Evolutionary conservation across 1,140 invertebrate species (phyloP).

Genomic region (Ceratina australensis): DNA sequence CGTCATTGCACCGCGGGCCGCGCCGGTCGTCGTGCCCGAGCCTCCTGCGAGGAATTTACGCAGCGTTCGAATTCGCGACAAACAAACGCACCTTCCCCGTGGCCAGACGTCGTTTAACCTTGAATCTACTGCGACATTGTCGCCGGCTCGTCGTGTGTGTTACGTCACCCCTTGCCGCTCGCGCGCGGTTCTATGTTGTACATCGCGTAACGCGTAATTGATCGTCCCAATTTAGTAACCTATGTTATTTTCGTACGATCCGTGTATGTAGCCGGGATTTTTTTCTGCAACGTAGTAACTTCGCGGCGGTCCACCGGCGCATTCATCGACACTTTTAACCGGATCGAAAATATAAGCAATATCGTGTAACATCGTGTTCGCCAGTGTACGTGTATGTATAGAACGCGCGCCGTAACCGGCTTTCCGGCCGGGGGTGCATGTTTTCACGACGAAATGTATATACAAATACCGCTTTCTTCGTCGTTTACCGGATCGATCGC

Average conservation of each 20-base stretch:
- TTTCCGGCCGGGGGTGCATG: neutral
- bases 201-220: conserved; percentile 6
- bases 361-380: neutral
- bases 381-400: neutral
- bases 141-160: conserved; percentile 21
- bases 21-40: neutral
- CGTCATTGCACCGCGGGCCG: neutral
- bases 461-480: neutral
- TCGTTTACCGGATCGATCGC: neutral
- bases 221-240: conserved; percentile 33
- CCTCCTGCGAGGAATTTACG: conserved; percentile 4
- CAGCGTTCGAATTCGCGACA: neutral
- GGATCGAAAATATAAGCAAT: too few relatives aligned
- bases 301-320: neutral
- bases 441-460: conserved; percentile 9
- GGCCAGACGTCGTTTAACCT: too few relatives aligned
- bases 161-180: conserved; percentile 21
- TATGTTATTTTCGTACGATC: neutral
- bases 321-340: neutral
- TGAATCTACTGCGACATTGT: conserved; percentile 23
- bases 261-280: neutral
- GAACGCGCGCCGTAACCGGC: neutral
- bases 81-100: too few relatives aligned
- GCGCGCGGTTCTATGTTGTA: neutral
- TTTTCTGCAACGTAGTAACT: neutral